Evolutionary conservation across 2,113 vertebrate genomes (phyloP).

Genomic region (Tyto alba): DNA sequence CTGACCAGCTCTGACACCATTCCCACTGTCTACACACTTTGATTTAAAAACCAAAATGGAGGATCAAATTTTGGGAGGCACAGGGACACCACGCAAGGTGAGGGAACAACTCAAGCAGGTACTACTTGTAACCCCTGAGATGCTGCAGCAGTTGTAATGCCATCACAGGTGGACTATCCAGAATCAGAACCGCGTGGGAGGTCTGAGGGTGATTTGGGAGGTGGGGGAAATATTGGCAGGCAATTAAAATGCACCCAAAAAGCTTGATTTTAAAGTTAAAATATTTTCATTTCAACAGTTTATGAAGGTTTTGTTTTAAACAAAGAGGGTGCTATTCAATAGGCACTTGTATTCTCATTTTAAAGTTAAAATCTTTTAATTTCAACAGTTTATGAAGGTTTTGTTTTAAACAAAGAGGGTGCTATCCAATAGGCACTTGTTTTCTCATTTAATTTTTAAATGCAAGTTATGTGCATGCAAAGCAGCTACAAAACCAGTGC

Average conservation of each 20-base stretch:
- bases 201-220: neutral
- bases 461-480: neutral
- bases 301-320: neutral
- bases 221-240: accelerated
- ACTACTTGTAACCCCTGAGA: accelerated
- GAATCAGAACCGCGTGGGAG: neutral
- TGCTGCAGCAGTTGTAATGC: neutral
- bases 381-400: neutral
- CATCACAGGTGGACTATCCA: neutral
- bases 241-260: neutral
- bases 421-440: neutral
- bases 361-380: neutral
- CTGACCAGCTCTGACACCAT: neutral
- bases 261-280: neutral
- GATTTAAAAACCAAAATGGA: neutral
- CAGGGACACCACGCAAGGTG: neutral
- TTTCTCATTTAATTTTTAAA: neutral
- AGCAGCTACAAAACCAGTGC: neutral
- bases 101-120: neutral
- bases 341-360: neutral
- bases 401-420: neutral
- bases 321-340: neutral
- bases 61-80: neutral
- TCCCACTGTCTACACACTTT: neutral
- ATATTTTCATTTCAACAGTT: neutral